These are phyloP conservation scores for Erynnis tages DNA, from an alignment of 2,888 invertebrate genomes.

Conservation along the genomic window DNA sequence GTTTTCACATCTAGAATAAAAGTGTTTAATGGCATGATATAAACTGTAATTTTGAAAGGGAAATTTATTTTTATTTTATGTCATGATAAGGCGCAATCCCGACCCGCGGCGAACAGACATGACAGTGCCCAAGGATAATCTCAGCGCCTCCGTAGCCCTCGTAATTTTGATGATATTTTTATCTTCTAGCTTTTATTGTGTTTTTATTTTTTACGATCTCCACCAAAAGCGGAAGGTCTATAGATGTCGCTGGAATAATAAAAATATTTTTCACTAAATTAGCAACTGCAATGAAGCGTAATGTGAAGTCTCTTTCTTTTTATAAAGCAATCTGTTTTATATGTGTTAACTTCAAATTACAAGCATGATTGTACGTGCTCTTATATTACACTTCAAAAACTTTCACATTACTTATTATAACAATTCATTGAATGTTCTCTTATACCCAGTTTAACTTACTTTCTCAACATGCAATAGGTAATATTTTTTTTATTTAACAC, in stretches of 20 bases:
- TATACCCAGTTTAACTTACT: too few relatives aligned
- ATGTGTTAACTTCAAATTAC: background rate
- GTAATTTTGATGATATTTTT: conserved; percentile 66
- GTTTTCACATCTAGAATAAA: background rate
- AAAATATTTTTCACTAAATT: conserved; percentile 16
- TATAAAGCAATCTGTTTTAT: background rate
- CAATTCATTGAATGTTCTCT: too few relatives aligned
- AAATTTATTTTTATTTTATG: conserved; percentile 36
- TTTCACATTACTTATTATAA: too few relatives aligned
- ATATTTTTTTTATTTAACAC: too few relatives aligned
- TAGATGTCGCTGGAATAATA: background rate
- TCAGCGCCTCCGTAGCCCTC: conserved; percentile 46
- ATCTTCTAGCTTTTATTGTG: conserved; percentile 55
- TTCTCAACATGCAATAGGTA: too few relatives aligned
- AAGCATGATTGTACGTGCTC: too few relatives aligned
- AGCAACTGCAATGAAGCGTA: background rate
- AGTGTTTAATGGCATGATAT: conserved; percentile 18
- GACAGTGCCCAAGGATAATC: conserved; percentile 44
- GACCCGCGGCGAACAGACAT: conserved; percentile 42
- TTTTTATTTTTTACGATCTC: conserved; percentile 21
- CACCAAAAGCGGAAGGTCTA: conserved; percentile 1
- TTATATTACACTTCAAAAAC: background rate
- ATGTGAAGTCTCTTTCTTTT: conserved; percentile 38
- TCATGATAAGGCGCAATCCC: conserved; percentile 47
- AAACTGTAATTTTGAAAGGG: conserved; percentile 21